phyloP scores from a whole-genome alignment of 2,797 vertebrate genomes.

The Xenops minutus region DNA sequence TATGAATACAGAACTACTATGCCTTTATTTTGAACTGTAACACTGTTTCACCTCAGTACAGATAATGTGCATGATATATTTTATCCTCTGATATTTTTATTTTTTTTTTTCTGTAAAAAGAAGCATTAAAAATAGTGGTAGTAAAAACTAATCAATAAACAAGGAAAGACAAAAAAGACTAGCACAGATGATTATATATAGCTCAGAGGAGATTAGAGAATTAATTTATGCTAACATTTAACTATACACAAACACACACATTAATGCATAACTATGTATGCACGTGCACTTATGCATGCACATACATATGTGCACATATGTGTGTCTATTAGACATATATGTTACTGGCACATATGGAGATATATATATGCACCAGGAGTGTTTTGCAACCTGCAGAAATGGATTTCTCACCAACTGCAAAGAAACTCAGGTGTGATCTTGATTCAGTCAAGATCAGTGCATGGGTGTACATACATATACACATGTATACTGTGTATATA shows the following conservation, averaged over 20 bases:
- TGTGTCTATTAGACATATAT: neutral
- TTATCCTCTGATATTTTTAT: neutral
- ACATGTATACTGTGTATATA: too few species aligned
- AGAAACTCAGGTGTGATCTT: neutral
- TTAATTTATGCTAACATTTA: neutral
- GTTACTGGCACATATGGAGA: rapidly evolving
- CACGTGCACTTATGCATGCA: neutral
- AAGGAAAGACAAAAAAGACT: neutral
- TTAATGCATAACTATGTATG: neutral
- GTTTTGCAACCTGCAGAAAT: neutral
- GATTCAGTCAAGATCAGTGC: neutral
- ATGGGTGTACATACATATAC: neutral
- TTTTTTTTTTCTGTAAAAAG: neutral
- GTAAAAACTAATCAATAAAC: neutral
- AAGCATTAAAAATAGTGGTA: neutral
- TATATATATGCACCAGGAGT: neutral
- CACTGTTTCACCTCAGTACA: neutral
- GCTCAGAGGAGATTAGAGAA: neutral
- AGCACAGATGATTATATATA: neutral
- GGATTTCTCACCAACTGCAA: neutral
- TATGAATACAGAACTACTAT: neutral
- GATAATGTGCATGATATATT: neutral
- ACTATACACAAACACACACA: neutral
- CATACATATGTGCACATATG: rapidly evolving
- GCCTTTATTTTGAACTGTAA: neutral